Percentiles rank a stretch among this genome's conserved stretches.
Conservation (phyloP, 2,888 invertebrate species). For the Eurytoma adleriae region DNA sequence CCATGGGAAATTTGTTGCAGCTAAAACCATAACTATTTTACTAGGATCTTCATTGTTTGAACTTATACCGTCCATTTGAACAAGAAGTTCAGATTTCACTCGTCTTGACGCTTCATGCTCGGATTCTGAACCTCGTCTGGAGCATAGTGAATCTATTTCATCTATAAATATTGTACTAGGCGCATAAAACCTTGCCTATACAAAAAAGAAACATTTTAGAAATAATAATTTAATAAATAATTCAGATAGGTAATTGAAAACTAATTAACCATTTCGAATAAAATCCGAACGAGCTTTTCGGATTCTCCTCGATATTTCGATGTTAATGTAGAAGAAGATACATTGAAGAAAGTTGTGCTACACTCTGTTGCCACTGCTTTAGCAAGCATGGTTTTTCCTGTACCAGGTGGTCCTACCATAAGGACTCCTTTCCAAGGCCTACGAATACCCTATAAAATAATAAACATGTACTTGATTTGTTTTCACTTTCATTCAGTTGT, state of each 20-base stretch:
- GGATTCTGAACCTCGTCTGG: slow-evolving; percentile 94
- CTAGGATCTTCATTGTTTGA: slow-evolving; percentile 80
- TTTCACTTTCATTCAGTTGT: not conserved
- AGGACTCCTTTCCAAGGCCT: slow-evolving; percentile 97
- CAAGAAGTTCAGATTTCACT: slow-evolving; percentile 97
- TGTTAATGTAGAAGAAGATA: slow-evolving; percentile 97
- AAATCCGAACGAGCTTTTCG: slow-evolving; percentile 95
- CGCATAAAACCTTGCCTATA: slow-evolving; percentile 95
- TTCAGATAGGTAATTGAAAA: not conserved
- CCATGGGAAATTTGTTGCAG: slow-evolving; percentile 99
- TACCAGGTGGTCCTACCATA: slow-evolving; percentile 95
- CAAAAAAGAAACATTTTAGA: slow-evolving; percentile 62
- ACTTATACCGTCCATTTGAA: slow-evolving; percentile 98
- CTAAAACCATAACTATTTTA: slow-evolving; percentile 97
- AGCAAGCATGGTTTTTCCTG: slow-evolving; percentile 97
- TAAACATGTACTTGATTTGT: not conserved
- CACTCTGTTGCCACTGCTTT: slow-evolving; percentile 99
- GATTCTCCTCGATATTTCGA: slow-evolving; percentile 99
- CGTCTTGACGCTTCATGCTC: slow-evolving; percentile 98
- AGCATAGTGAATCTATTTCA: slow-evolving; percentile 98
- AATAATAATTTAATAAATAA: not conserved
- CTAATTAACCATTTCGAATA: slow-evolving; percentile 94
- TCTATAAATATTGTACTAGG: slow-evolving; percentile 99
- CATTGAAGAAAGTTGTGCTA: slow-evolving; percentile 97
- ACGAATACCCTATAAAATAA: slow-evolving; percentile 85